These are phyloP conservation scores for Napeogenes sylphis DNA, from an alignment of 2,888 invertebrate species.

Conservation along the genomic window DNA sequence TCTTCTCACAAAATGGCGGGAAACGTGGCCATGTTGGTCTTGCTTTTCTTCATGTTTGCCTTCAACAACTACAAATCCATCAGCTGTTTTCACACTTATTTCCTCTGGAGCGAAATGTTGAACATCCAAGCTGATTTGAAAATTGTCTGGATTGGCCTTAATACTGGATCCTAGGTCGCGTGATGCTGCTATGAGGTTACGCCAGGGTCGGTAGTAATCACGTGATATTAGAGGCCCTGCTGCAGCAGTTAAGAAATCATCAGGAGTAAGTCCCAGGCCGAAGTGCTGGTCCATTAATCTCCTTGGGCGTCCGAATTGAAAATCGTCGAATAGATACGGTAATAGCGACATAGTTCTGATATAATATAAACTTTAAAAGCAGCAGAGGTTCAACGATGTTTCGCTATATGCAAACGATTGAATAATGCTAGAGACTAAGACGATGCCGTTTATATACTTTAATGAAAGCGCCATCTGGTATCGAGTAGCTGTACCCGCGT, in stretches of 20 bases:
- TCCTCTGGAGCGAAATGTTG: slow-evolving; percentile 86
- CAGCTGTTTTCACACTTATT: slow-evolving; percentile 84
- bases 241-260: slow-evolving; percentile 58
- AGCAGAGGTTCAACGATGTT: neutral
- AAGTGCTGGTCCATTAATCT: slow-evolving; percentile 74
- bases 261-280: slow-evolving; percentile 68
- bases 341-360: slow-evolving; percentile 47
- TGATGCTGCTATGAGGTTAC: slow-evolving; percentile 64
- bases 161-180: slow-evolving; percentile 75
- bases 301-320: slow-evolving; percentile 40
- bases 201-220: slow-evolving; percentile 66
- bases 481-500: slow-evolving; percentile 48
- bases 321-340: slow-evolving; percentile 48
- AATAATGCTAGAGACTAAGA: slow-evolving; percentile 26
- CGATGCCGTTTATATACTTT: slow-evolving; percentile 39
- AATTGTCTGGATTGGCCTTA: slow-evolving; percentile 63
- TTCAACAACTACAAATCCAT: slow-evolving; percentile 83
- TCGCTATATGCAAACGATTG: slow-evolving; percentile 33
- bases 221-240: slow-evolving; percentile 44
- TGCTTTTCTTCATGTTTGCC: slow-evolving; percentile 88
- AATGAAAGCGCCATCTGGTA: slow-evolving; percentile 51
- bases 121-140: slow-evolving; percentile 82
- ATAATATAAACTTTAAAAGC: neutral
- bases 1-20: slow-evolving; percentile 85
- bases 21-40: slow-evolving; percentile 85